phyloP scores from a whole-genome alignment of 2,113 vertebrate genomes.

The Quiscalus mexicanus region DNA sequence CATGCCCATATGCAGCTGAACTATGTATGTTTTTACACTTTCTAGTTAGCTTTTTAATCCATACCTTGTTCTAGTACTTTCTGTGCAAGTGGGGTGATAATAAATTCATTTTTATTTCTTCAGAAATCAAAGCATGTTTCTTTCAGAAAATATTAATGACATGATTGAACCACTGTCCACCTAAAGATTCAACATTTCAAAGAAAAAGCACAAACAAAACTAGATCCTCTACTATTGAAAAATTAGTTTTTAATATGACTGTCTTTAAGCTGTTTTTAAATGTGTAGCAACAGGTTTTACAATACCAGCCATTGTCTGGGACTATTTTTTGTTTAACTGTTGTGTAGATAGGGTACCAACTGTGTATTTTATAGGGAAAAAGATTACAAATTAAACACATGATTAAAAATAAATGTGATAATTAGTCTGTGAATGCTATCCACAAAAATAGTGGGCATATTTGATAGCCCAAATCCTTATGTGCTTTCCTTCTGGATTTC shows the following conservation, averaged over 20 bases:
- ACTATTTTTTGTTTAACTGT: neutral
- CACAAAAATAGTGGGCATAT: neutral
- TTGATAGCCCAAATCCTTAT: neutral
- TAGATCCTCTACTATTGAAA: neutral
- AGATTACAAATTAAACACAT: neutral
- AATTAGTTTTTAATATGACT: neutral
- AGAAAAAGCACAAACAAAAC: neutral
- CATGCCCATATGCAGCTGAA: neutral
- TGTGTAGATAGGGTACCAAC: neutral
- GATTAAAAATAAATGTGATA: neutral
- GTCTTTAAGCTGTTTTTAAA: neutral
- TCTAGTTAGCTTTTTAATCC: neutral
- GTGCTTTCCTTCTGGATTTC: neutral
- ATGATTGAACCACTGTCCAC: neutral
- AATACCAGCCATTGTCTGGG: neutral
- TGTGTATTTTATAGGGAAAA: neutral
- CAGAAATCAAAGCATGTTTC: neutral
- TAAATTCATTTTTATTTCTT: neutral
- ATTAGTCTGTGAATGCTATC: neutral
- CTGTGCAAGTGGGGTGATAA: neutral
- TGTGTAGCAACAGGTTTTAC: neutral
- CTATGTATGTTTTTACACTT: neutral
- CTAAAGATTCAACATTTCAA: neutral
- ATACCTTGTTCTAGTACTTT: neutral
- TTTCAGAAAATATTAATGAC: neutral